Percentiles rank a stretch among this genome's conserved stretches.
Evolutionary conservation across 2,113 vertebrate species (phyloP).

Genomic region (Garra rufa): DNA sequence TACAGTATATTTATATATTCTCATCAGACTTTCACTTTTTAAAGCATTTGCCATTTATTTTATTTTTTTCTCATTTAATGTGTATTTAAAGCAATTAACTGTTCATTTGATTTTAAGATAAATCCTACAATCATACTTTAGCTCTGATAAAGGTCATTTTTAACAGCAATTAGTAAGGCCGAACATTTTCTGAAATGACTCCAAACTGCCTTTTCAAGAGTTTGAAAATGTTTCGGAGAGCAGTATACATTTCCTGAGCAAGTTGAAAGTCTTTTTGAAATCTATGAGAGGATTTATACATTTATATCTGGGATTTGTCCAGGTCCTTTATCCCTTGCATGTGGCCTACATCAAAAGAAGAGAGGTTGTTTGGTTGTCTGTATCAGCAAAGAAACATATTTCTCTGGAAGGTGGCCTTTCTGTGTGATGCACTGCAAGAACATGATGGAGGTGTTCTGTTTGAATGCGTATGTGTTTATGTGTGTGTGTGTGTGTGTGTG

Average conservation of each 20-base stretch:
- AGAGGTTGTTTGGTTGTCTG: constrained; percentile 31
- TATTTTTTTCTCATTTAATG: not conserved
- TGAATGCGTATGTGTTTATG: constrained; percentile 13
- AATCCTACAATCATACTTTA: not conserved
- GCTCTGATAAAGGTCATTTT: not conserved
- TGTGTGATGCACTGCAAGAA: constrained; percentile 24
- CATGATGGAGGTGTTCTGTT: constrained; percentile 35
- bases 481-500: not conserved
- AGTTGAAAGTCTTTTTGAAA: constrained; percentile 26
- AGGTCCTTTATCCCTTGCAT: constrained; percentile 39
- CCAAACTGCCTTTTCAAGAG: not conserved
- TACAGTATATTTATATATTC: not conserved
- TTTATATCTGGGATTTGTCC: constrained; percentile 5
- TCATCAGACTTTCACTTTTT: not conserved
- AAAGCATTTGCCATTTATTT: not conserved
- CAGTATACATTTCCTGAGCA: constrained; percentile 4
- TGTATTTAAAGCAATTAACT: not conserved
- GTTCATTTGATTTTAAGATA: not conserved
- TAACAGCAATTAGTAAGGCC: not conserved
- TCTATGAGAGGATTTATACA: constrained; percentile 25
- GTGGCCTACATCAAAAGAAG: constrained; percentile 24
- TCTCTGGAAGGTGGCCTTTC: constrained; percentile 26
- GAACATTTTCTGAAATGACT: not conserved
- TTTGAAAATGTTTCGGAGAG: not conserved
- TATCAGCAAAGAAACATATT: constrained; percentile 42